Evolutionary conservation across 2,113 vertebrate genomes (phyloP).

Genomic region (Procavia capensis): DNA sequence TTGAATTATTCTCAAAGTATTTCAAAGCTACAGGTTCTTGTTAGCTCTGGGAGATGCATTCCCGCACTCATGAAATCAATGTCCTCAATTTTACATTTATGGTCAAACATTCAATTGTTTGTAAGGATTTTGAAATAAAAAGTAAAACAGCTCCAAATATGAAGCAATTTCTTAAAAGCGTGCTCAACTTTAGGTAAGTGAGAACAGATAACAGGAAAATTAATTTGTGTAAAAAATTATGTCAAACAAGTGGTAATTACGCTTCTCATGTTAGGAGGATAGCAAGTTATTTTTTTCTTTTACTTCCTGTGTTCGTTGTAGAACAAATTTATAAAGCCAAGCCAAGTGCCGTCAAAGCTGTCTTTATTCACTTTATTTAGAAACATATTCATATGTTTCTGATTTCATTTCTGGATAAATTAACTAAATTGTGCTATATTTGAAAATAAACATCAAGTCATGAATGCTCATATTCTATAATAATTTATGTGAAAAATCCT

Average conservation of each 20-base stretch:
- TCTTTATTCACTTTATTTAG: not conserved
- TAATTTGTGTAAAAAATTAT: not conserved
- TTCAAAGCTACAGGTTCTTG: not conserved
- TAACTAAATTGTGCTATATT: not conserved
- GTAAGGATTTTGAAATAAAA: not conserved
- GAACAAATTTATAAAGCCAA: not conserved
- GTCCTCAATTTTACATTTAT: not conserved
- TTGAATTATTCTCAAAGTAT: not conserved
- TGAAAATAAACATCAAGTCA: not conserved
- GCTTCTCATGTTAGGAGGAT: not conserved
- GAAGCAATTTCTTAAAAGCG: not conserved
- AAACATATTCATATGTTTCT: not conserved
- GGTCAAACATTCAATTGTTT: not conserved
- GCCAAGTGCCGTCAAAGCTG: too few species aligned
- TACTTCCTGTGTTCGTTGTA: not conserved
- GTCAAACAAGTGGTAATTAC: not conserved
- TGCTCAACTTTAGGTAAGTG: not conserved
- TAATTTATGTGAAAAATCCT: not conserved
- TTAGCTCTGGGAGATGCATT: not conserved
- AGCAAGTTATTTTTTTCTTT: not conserved
- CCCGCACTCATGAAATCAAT: not conserved
- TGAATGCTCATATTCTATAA: too few species aligned
- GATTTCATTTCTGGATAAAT: not conserved
- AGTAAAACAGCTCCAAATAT: not conserved
- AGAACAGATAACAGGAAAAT: not conserved